Conservation (phyloP, 2,888 invertebrate species). For the Trachelus troglodyta region DNA sequence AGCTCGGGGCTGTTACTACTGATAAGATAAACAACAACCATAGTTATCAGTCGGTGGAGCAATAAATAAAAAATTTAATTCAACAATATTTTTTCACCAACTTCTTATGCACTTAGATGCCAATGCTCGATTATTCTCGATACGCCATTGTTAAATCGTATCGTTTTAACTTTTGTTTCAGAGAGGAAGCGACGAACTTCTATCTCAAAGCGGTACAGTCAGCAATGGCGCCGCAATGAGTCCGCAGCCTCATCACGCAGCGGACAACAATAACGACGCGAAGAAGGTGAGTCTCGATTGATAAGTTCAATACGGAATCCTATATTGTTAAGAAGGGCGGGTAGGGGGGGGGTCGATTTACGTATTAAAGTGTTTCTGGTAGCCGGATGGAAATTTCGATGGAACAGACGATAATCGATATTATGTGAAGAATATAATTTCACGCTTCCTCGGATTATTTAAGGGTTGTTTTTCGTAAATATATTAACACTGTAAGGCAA, state of each 20-base stretch:
- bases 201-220: constrained; percentile 91
- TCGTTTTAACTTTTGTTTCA: constrained; percentile 69
- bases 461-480: neutral
- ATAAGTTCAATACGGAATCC: neutral
- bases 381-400: neutral
- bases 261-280: constrained; percentile 95
- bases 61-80: neutral
- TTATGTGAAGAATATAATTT: neutral
- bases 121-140: neutral
- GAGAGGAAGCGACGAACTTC: constrained; percentile 98
- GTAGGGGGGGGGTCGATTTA: neutral
- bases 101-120: neutral
- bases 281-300: constrained; percentile 82
- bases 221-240: constrained; percentile 93
- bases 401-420: neutral
- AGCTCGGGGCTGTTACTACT: neutral
- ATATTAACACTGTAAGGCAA: neutral
- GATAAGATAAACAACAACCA: neutral
- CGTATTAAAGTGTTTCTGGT: neutral
- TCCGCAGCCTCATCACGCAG: constrained; percentile 77
- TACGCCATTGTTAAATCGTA: constrained; percentile 24
- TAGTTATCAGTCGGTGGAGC: neutral
- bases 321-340: neutral
- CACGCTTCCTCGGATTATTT: neutral
- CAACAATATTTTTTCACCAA: neutral